Percentiles rank a stretch among this genome's conserved stretches.
Evolutionary conservation across 2,888 invertebrate genomes (phyloP).

Genomic region (Junonia oenone): DNA sequence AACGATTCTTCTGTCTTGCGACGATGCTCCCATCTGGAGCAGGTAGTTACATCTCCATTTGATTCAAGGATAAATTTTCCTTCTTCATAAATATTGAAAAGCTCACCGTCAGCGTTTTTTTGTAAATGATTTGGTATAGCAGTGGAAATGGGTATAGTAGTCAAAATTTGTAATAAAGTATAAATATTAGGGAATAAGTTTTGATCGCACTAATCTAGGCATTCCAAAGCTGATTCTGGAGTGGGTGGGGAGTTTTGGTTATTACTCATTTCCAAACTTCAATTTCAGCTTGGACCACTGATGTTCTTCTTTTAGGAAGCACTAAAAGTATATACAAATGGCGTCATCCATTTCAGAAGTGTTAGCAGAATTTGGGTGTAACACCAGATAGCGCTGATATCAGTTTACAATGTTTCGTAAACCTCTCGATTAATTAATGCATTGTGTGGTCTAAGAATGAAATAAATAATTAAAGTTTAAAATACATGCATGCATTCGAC

Average conservation of each 20-base stretch:
- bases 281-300: slow-evolving; percentile 20
- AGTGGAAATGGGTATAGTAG: neutral
- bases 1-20: neutral
- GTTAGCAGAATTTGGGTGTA: neutral
- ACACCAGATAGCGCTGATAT: neutral
- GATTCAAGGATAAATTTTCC: neutral
- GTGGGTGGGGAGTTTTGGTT: slow-evolving; percentile 17
- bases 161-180: too few relatives aligned
- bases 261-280: slow-evolving; percentile 24
- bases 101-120: neutral
- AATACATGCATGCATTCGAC: neutral
- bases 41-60: neutral
- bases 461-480: slow-evolving; percentile 14
- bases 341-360: neutral
- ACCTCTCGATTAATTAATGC: neutral
- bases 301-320: slow-evolving; percentile 17
- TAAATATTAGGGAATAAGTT: slow-evolving; percentile 11
- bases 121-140: neutral
- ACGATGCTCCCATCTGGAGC: neutral
- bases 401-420: neutral
- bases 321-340: slow-evolving; percentile 3
- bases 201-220: slow-evolving; percentile 21
- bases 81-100: neutral
- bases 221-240: slow-evolving; percentile 23
- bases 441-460: slow-evolving; percentile 13